Percentiles rank a stretch among this genome's conserved stretches.
These are phyloP conservation scores for Malachius bipustulatus DNA, from an alignment of 2,888 invertebrate species.

Conservation along the genomic window DNA sequence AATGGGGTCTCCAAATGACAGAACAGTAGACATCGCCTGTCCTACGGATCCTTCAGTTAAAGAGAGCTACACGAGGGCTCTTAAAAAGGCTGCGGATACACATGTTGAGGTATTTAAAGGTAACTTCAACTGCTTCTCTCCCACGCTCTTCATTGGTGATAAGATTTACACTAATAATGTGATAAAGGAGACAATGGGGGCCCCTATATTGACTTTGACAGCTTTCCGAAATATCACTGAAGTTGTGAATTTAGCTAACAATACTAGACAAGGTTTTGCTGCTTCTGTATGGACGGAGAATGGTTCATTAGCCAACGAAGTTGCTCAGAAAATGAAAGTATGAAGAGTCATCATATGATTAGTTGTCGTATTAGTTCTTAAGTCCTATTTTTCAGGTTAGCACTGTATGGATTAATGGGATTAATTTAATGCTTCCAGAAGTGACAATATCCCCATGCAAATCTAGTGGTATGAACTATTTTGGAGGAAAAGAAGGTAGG, in stretches of 20 bases:
- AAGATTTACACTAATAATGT: constrained; percentile 25
- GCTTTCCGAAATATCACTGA: constrained; percentile 45
- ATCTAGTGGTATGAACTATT: constrained; percentile 41
- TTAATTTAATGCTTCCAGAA: constrained; percentile 40
- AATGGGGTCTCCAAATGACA: constrained; percentile 35
- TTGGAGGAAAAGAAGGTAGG: constrained; percentile 35
- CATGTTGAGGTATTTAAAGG: constrained; percentile 28
- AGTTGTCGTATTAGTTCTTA: constrained; percentile 8
- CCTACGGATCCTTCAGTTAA: constrained; percentile 29
- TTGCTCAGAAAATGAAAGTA: constrained; percentile 38
- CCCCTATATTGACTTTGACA: constrained; percentile 37
- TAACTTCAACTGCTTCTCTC: constrained; percentile 23
- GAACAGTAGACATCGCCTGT: constrained; percentile 37
- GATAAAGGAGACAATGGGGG: constrained; percentile 18
- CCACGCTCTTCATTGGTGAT: constrained; percentile 28
- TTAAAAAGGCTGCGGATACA: constrained; percentile 22
- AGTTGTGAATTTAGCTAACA: constrained; percentile 43
- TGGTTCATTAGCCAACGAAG: constrained; percentile 41
- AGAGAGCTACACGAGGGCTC: constrained; percentile 21
- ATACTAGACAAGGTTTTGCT: constrained; percentile 39
- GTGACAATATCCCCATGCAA: constrained; percentile 39
- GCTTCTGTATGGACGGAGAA: constrained; percentile 47
- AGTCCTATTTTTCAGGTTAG: constrained; percentile 36
- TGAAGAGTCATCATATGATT: constrained; percentile 3
- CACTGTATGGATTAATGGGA: constrained; percentile 44